A percentile compares a stretch with the other conserved stretches of the same genome.
Evolutionary conservation across 2,113 vertebrate species (phyloP).

Genomic region (Crotalus helleri): DNA sequence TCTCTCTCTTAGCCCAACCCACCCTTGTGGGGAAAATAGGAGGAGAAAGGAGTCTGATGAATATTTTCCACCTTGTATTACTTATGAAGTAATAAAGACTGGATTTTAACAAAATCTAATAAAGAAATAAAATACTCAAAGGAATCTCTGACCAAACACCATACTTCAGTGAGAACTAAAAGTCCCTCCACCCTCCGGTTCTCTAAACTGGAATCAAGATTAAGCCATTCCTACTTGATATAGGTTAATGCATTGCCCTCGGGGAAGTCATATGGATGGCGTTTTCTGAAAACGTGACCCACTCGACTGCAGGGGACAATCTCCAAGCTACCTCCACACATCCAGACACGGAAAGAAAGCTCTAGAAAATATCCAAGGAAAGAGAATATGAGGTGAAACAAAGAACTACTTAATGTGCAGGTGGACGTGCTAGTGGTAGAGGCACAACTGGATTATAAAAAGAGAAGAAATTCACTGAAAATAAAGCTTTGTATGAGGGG

Average conservation of each 20-base stretch:
- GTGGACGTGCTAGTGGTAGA: not conserved
- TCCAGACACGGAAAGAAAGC: constrained; percentile 97
- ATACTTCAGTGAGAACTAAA: constrained; percentile 1
- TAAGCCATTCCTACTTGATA: constrained; percentile 86
- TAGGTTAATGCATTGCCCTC: constrained; percentile 98
- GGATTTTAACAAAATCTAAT: not conserved
- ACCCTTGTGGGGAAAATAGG: not conserved
- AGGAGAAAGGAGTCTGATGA: not conserved
- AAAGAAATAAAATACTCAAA: constrained; percentile 7
- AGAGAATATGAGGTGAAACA: constrained; percentile 19
- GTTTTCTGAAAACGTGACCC: constrained; percentile 95
- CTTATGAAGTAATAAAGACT: not conserved
- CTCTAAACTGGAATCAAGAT: constrained; percentile 4
- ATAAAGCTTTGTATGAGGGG: not conserved
- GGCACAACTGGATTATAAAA: not conserved
- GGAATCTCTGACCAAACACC: not conserved
- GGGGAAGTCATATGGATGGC: constrained; percentile 96
- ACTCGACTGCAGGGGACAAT: constrained; percentile 97
- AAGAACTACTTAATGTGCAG: not conserved
- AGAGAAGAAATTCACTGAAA: not conserved
- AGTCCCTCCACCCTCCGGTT: constrained; percentile 4
- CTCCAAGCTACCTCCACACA: constrained; percentile 97
- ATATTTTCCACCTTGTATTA: not conserved
- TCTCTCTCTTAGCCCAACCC: not conserved
- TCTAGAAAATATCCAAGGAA: constrained; percentile 73